Percentiles rank a stretch among this genome's conserved stretches.
Evolutionary conservation across 92 coral and sea anemone species (phyloP).

Genomic region (Virgularia gustaviana): DNA sequence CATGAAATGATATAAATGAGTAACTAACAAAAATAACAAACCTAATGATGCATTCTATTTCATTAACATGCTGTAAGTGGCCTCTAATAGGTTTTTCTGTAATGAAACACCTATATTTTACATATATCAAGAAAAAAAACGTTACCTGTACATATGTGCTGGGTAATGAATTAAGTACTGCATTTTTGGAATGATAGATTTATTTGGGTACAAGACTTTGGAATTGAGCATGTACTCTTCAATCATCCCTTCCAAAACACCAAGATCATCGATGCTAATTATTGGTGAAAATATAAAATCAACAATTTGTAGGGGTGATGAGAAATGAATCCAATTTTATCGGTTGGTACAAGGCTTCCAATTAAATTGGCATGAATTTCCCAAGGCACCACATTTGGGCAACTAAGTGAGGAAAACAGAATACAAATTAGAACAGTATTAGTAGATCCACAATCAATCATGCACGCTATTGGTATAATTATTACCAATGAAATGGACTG

Average conservation of each 20-base stretch:
- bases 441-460: too few species aligned
- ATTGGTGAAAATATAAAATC: constrained; percentile 28
- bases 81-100: too few species aligned
- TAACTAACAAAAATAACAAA: too few species aligned
- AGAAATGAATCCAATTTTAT: constrained; percentile 30
- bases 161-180: constrained; percentile 46
- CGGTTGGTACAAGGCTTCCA: constrained; percentile 36
- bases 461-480: too few species aligned
- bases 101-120: too few species aligned
- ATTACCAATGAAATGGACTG: too few species aligned
- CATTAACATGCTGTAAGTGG: too few species aligned
- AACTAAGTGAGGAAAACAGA: too few species aligned
- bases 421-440: too few species aligned
- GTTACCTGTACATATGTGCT: constrained; percentile 40
- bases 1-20: too few species aligned
- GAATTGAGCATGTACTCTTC: constrained; percentile 36
- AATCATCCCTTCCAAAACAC: constrained; percentile 35
- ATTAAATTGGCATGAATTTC: constrained; percentile 33
- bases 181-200: constrained; percentile 42
- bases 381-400: constrained; percentile 49
- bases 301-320: constrained; percentile 9
- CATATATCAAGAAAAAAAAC: too few species aligned
- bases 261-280: constrained; percentile 2
- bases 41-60: too few species aligned
- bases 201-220: constrained; percentile 31